phyloP scores from a whole-genome alignment of 2,797 vertebrate genomes.

The Sylvilagus floridanus region DNA sequence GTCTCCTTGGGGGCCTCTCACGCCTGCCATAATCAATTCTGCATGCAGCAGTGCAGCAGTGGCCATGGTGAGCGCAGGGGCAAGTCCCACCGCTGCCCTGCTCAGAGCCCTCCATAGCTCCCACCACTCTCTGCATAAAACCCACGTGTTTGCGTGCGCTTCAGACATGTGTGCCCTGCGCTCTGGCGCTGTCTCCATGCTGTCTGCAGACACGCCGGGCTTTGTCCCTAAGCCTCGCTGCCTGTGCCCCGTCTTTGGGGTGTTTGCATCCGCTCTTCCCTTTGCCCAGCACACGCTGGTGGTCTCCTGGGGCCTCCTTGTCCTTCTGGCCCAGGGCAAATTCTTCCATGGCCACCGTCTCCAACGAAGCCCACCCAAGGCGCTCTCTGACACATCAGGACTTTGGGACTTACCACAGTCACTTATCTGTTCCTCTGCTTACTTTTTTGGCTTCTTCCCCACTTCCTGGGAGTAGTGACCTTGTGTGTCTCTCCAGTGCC shows the following conservation, averaged over 20 bases:
- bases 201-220: not conserved
- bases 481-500: not conserved
- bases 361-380: not conserved
- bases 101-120: not conserved
- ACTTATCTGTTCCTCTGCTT: not conserved
- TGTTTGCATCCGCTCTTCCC: not conserved
- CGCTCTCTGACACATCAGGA: not conserved
- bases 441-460: not conserved
- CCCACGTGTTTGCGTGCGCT: not conserved
- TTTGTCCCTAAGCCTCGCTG: not conserved
- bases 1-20: not conserved
- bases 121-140: not conserved
- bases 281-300: not conserved
- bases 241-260: not conserved
- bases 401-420: not conserved
- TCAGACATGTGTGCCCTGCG: accelerated
- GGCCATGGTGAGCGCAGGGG: too few species aligned
- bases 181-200: not conserved
- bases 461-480: not conserved
- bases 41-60: not conserved
- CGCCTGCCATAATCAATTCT: not conserved
- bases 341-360: not conserved
- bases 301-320: not conserved
- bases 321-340: too few species aligned
- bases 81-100: not conserved